phyloP scores from a whole-genome alignment of 2,113 vertebrate species.

The Bubo scandiacus region DNA sequence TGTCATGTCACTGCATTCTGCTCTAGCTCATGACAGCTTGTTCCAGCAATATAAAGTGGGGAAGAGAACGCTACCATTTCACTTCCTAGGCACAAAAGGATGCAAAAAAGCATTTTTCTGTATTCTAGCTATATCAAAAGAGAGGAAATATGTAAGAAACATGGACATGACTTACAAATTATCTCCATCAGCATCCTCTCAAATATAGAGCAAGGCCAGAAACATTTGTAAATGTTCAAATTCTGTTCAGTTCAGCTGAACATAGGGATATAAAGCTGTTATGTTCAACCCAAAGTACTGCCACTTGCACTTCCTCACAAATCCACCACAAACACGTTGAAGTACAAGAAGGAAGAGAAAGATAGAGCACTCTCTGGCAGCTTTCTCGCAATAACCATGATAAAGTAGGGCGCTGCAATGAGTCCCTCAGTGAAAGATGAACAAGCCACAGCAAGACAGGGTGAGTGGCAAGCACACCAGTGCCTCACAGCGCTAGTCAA shows the following conservation, averaged over 20 bases:
- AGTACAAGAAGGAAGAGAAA: not conserved
- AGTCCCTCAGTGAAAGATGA: not conserved
- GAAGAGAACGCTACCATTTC: not conserved
- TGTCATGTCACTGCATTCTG: not conserved
- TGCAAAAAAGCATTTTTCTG: not conserved
- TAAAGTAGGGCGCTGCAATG: not conserved
- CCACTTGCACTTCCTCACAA: not conserved
- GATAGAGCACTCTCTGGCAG: not conserved
- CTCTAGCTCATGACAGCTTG: not conserved
- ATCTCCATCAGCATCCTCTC: not conserved
- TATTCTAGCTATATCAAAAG: not conserved
- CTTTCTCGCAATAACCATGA: not conserved
- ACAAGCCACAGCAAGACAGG: not conserved
- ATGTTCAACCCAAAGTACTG: not conserved
- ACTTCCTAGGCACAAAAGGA: not conserved
- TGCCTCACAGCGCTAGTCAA: not conserved
- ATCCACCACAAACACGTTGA: not conserved
- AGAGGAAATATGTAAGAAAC: not conserved
- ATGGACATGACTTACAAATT: not conserved
- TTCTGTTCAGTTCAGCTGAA: not conserved
- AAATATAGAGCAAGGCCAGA: not conserved
- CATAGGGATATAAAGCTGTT: not conserved
- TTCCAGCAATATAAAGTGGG: not conserved
- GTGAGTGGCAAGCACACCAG: not conserved
- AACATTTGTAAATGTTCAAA: not conserved